Conservation (phyloP, 2,797 vertebrate genomes). For the Micropoecilia bifurca region DNA sequence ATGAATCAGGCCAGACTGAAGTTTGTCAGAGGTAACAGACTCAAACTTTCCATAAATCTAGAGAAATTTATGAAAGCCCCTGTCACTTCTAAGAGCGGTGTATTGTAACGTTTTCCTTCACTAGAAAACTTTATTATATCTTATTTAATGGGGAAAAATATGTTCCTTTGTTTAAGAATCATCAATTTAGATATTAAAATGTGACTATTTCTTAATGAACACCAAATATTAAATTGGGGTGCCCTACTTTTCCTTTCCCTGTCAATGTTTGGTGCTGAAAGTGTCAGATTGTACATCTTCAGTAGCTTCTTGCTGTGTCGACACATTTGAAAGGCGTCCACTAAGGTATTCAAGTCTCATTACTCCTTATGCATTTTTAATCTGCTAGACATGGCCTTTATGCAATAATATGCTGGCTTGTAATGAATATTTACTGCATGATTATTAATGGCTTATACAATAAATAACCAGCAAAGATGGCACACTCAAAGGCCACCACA, state of each 20-base stretch:
- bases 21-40: neutral
- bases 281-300: conserved; percentile 33
- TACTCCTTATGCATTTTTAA: conserved; percentile 97
- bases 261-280: neutral
- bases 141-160: neutral
- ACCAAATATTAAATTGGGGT: neutral
- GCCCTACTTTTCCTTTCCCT: neutral
- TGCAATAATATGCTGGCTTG: conserved; percentile 92
- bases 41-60: neutral
- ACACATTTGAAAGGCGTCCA: conserved; percentile 86
- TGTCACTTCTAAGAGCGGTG: too few relatives aligned
- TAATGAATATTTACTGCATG: conserved; percentile 96
- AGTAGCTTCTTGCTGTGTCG: conserved; percentile 50
- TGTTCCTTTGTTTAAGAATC: neutral
- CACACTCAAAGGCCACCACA: conserved; percentile 86
- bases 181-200: neutral
- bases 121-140: neutral
- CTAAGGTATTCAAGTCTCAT: conserved; percentile 97
- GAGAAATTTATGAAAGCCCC: neutral
- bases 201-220: neutral
- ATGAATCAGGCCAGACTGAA: neutral
- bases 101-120: neutral
- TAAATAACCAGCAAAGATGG: conserved; percentile 86
- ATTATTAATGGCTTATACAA: conserved; percentile 90
- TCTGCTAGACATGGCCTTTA: conserved; percentile 92